Evolutionary conservation across 2,888 invertebrate genomes (phyloP).

Genomic region (Hartigia nigra): DNA sequence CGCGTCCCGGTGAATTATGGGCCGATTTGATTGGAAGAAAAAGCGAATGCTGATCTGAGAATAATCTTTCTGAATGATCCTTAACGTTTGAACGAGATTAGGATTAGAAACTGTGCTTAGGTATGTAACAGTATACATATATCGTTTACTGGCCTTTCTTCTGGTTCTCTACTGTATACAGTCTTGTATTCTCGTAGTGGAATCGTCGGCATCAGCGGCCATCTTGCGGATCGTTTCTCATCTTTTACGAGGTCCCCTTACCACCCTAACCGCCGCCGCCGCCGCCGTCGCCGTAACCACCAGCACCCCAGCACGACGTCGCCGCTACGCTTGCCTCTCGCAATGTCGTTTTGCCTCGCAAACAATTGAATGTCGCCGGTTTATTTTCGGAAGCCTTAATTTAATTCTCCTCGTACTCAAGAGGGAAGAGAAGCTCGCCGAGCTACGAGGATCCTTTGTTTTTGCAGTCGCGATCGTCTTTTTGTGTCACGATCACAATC

Average conservation of each 20-base stretch:
- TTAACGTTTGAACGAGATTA: neutral
- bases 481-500: constrained; percentile 52
- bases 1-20: neutral
- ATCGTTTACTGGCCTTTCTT: neutral
- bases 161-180: neutral
- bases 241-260: constrained; percentile 50
- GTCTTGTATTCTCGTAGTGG: neutral
- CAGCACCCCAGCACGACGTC: constrained; percentile 14
- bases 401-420: constrained; percentile 46
- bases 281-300: constrained; percentile 18
- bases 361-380: constrained; percentile 59
- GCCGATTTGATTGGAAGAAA: neutral
- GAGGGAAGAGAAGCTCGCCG: constrained; percentile 1
- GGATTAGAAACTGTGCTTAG: neutral
- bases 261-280: constrained; percentile 23
- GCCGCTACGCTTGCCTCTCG: constrained; percentile 17
- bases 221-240: constrained; percentile 56
- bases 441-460: constrained; percentile 51
- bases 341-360: constrained; percentile 34
- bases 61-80: neutral
- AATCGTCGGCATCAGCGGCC: constrained; percentile 39
- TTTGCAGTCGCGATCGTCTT: constrained; percentile 51
- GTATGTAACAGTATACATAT: too few relatives aligned
- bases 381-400: constrained; percentile 62
- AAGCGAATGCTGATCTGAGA: neutral